phyloP scores from a whole-genome alignment of 2,113 vertebrate genomes.

The Sclerurus mexicanus region DNA sequence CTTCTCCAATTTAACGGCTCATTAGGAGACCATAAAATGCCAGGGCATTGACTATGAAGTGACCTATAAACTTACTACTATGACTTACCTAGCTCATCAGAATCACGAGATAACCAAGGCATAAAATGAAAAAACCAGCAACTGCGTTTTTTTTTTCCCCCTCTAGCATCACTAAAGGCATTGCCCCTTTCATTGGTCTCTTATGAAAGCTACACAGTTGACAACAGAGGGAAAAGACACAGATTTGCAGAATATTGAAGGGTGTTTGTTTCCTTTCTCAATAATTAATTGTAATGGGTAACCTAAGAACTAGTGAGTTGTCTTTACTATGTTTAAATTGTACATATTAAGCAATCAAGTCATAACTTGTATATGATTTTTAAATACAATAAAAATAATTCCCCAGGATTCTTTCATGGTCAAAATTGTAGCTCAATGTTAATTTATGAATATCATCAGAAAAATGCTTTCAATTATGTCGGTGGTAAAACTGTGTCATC shows the following conservation, averaged over 20 bases:
- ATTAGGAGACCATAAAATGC: conserved; percentile 72
- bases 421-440: background rate
- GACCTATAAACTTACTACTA: conserved; percentile 64
- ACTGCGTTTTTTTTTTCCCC: background rate
- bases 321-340: background rate
- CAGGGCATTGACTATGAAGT: conserved; percentile 61
- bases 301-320: conserved; percentile 41
- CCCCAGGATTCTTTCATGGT: background rate
- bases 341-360: background rate
- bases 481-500: background rate
- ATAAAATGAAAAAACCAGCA: background rate
- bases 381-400: background rate
- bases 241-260: conserved; percentile 56
- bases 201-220: background rate
- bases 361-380: background rate
- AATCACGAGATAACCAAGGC: conserved; percentile 45
- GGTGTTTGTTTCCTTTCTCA: conserved; percentile 58
- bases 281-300: conserved; percentile 65
- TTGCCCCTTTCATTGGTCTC: background rate
- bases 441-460: background rate
- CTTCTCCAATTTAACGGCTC: conserved; percentile 69
- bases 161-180: background rate
- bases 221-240: conserved; percentile 11
- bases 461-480: background rate
- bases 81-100: conserved; percentile 65